phyloP scores from a whole-genome alignment of 2,888 invertebrate genomes.

The Rotaria sp. region DNA sequence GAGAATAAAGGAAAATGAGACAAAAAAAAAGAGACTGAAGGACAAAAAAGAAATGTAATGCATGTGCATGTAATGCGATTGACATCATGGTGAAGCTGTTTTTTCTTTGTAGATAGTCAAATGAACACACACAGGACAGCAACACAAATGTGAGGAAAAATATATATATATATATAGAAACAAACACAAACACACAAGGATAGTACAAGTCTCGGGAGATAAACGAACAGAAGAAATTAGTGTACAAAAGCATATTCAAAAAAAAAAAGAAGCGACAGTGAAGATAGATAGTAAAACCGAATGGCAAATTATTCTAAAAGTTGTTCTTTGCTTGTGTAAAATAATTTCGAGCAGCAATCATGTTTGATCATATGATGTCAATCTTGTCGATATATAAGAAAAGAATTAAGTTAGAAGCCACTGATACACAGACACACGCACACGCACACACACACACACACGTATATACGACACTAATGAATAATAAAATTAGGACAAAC shows the following conservation, averaged over 20 bases:
- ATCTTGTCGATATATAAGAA: neutral
- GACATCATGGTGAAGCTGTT: neutral
- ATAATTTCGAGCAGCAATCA: neutral
- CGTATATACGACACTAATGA: neutral
- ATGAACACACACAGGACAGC: neutral
- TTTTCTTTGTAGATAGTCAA: neutral
- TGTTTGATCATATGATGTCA: neutral
- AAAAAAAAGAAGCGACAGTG: neutral
- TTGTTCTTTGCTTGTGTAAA: neutral
- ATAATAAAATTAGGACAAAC: neutral
- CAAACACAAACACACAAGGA: neutral
- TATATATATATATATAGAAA: neutral
- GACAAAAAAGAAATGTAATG: neutral
- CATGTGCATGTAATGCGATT: neutral
- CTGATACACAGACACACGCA: neutral
- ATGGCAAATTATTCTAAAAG: neutral
- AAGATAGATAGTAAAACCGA: neutral
- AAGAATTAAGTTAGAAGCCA: conserved; percentile 9
- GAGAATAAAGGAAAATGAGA: neutral
- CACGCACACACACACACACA: neutral
- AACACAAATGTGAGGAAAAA: neutral
- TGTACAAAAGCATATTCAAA: conserved; percentile 3
- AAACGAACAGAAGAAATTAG: neutral
- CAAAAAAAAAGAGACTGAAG: neutral
- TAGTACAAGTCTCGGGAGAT: neutral